Percentiles rank a stretch among this genome's conserved stretches.
Conservation (phyloP, 2,797 vertebrate species). For the Diplodus sargus region DNA sequence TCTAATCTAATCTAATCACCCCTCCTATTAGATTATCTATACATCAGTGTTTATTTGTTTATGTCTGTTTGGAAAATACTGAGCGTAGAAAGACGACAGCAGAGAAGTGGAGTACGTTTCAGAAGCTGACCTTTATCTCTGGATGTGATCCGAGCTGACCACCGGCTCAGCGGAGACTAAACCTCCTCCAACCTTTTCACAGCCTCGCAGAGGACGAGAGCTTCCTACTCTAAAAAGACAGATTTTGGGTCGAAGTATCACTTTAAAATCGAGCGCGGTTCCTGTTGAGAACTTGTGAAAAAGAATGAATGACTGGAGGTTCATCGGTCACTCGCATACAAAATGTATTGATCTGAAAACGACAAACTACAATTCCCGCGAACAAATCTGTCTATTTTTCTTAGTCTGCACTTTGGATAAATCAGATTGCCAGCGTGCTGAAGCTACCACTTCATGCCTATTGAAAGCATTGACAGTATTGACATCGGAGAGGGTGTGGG, state of each 20-base stretch:
- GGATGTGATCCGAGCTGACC: background rate
- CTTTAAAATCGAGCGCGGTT: background rate
- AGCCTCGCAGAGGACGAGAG: background rate
- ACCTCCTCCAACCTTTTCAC: background rate
- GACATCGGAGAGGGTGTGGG: constrained; percentile 78
- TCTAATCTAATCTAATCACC: no score
- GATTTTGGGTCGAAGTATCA: background rate
- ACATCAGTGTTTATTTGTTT: no score
- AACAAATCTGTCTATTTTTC: background rate
- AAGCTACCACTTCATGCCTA: constrained; percentile 62
- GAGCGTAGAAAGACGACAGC: no score
- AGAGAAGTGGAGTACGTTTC: no score
- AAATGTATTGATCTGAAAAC: constrained; percentile 2
- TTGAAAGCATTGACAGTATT: constrained; percentile 75
- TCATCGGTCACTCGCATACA: no score
- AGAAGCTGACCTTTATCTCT: no score
- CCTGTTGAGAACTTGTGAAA: background rate
- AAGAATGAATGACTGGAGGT: background rate
- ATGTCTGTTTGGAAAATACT: no score
- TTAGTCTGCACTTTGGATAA: constrained; percentile 30
- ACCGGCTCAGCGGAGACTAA: background rate
- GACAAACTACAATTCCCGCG: background rate
- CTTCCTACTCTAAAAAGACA: background rate
- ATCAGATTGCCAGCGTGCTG: constrained; percentile 43
- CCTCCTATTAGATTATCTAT: no score